phyloP scores from a whole-genome alignment of 2,888 invertebrate genomes.

The Bombylius major region DNA sequence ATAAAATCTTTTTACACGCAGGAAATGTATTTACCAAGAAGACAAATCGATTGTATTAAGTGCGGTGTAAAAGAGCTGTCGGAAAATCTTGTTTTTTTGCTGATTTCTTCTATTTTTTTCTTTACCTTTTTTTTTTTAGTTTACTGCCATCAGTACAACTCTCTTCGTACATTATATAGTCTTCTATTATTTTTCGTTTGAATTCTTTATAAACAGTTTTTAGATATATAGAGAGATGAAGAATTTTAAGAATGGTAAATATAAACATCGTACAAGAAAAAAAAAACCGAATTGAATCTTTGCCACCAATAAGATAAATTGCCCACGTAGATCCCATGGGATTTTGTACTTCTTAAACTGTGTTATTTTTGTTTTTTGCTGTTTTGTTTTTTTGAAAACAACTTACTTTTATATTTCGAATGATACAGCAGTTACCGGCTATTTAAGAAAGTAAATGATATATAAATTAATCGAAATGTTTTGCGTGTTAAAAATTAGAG shows the following conservation, averaged over 20 bases:
- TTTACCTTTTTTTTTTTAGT: neutral
- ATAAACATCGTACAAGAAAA: neutral
- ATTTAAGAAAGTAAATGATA: too few relatives aligned
- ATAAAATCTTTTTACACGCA: conserved; percentile 7
- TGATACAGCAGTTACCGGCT: too few relatives aligned
- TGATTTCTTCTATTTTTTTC: neutral
- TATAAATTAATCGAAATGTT: too few relatives aligned
- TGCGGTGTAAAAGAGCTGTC: conserved; percentile 10
- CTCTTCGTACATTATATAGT: neutral
- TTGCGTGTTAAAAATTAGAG: too few relatives aligned
- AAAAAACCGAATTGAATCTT: conserved; percentile 5
- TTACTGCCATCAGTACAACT: neutral
- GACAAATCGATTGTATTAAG: conserved; percentile 15
- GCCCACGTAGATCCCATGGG: conserved; percentile 6
- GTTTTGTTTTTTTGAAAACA: too few relatives aligned
- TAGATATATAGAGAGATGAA: too few relatives aligned
- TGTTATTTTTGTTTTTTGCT: too few relatives aligned
- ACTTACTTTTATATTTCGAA: too few relatives aligned
- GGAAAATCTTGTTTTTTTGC: conserved; percentile 1
- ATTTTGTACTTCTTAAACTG: neutral
- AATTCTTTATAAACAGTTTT: neutral
- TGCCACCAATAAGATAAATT: conserved; percentile 6
- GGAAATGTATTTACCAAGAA: conserved; percentile 10
- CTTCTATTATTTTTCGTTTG: neutral
- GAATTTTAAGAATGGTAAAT: too few relatives aligned